These are phyloP conservation scores for Microctonus hyperodae DNA, from an alignment of 2,888 invertebrate species.

Conservation along the genomic window DNA sequence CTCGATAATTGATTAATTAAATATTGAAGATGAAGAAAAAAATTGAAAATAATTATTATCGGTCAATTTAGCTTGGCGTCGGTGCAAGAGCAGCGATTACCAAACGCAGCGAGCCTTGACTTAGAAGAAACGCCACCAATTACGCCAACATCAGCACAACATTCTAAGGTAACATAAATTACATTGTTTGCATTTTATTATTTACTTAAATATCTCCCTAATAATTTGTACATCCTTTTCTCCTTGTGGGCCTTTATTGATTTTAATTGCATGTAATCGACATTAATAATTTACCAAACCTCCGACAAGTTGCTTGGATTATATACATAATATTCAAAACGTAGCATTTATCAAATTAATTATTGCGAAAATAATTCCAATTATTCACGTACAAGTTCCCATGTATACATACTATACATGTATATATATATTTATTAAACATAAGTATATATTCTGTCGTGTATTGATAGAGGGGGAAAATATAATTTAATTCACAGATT, in stretches of 20 bases:
- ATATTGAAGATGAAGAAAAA: not conserved
- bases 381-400: no score
- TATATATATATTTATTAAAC: not conserved
- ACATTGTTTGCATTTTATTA: not conserved
- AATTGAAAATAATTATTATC: not conserved
- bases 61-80: conserved; percentile 80
- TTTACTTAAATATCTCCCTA: not conserved
- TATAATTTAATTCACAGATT: not conserved
- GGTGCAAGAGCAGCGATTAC: conserved; percentile 93
- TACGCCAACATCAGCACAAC: conserved; percentile 69
- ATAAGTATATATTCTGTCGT: not conserved
- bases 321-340: conserved; percentile 20
- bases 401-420: no score
- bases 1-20: no score
- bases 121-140: conserved; percentile 68
- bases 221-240: conserved; percentile 26
- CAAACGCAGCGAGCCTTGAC: conserved; percentile 69
- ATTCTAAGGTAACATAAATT: conserved; percentile 77
- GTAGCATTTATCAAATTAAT: conserved; percentile 11
- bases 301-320: conserved; percentile 42
- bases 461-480: not conserved
- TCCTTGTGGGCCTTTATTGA: conserved; percentile 41
- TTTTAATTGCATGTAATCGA: conserved; percentile 37
- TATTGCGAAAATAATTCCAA: not conserved
- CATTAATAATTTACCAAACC: conserved; percentile 24